These are phyloP conservation scores for Romanogobio albipinnatus DNA, from an alignment of 2,113 vertebrate genomes.

Conservation along the genomic window DNA sequence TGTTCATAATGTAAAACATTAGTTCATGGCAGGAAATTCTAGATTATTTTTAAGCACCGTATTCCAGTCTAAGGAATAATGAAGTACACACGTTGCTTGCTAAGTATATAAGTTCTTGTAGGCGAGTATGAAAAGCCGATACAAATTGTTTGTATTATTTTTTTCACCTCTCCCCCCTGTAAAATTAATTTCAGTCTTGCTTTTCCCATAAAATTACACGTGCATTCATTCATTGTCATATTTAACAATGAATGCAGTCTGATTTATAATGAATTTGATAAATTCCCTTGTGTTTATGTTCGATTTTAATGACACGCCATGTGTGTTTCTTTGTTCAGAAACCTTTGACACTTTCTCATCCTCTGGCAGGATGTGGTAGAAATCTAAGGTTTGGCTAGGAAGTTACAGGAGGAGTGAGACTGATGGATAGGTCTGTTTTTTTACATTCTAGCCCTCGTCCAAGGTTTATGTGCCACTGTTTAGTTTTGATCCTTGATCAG, in stretches of 20 bases:
- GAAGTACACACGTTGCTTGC: neutral
- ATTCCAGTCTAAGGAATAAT: neutral
- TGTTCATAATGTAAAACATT: neutral
- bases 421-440: slow-evolving; percentile 46
- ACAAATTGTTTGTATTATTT: neutral
- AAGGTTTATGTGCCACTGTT: neutral
- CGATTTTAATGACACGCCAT: neutral
- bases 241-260: neutral
- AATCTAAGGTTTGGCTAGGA: neutral
- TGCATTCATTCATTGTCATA: neutral
- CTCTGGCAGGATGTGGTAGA: slow-evolving; percentile 38
- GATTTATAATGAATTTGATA: too few species aligned
- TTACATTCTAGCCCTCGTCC: neutral
- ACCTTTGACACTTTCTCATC: slow-evolving; percentile 35
- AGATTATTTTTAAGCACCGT: neutral
- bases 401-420: slow-evolving; percentile 44
- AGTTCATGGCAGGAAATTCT: neutral
- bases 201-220: neutral
- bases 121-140: too few species aligned
- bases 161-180: neutral
- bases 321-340: slow-evolving; percentile 26
- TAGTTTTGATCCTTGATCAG: neutral
- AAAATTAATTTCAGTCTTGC: neutral
- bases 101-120: neutral
- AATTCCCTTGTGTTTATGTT: slow-evolving; percentile 12